Evolutionary conservation across 2,888 invertebrate species (phyloP).

Genomic region (Acanthosepion pharaonis): DNA sequence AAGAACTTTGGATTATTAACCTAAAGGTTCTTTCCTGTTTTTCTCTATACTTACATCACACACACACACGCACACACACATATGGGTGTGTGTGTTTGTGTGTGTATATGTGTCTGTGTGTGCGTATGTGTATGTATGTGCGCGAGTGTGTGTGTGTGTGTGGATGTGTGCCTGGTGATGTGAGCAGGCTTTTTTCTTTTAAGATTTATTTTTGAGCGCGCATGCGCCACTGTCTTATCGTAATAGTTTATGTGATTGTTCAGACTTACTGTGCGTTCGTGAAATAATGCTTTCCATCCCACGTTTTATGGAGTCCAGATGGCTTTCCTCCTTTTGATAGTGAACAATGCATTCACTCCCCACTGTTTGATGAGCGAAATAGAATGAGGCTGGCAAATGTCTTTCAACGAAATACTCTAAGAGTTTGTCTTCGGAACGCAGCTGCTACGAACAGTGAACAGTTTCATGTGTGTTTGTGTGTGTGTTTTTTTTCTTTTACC

Average conservation of each 20-base stretch:
- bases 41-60: too few species aligned
- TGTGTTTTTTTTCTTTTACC: not conserved
- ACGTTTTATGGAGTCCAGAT: not conserved
- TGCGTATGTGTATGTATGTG: not conserved
- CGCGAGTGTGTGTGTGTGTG: not conserved
- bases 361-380: not conserved
- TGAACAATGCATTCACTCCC: not conserved
- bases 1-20: too few species aligned
- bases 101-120: not conserved
- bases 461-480: too few species aligned
- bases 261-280: not conserved
- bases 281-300: not conserved
- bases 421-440: not conserved
- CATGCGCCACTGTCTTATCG: not conserved
- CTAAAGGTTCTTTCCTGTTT: too few species aligned
- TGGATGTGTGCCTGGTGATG: not conserved
- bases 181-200: not conserved
- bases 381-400: not conserved
- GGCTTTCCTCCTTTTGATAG: not conserved
- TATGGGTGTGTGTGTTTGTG: not conserved
- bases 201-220: not conserved
- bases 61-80: not conserved
- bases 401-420: slow-evolving; percentile 4
- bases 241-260: not conserved
- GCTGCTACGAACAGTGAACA: not conserved